Evolutionary conservation across 2,797 vertebrate species (phyloP).

Genomic region (Petrocephalus schoutedeni): DNA sequence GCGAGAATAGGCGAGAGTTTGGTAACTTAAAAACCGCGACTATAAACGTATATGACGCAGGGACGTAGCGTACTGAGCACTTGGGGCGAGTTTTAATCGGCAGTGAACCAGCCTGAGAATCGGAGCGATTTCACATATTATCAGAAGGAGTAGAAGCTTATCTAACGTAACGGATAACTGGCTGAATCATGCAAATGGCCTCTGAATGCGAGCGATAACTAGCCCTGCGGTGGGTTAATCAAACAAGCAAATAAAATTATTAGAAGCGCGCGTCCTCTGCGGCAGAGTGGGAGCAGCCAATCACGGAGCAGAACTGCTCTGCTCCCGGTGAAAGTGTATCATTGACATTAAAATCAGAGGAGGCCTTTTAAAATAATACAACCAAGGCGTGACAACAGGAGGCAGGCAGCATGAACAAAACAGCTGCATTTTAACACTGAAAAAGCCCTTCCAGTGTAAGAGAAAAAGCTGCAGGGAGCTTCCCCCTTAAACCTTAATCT

Average conservation of each 20-base stretch:
- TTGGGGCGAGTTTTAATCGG: not conserved
- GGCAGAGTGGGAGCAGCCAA: not conserved
- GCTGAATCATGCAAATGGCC: not conserved
- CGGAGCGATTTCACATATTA: not conserved
- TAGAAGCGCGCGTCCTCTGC: not conserved
- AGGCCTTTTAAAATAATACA: not conserved
- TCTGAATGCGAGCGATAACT: not conserved
- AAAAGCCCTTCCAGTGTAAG: not conserved
- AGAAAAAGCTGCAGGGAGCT: not conserved
- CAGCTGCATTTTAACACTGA: not conserved
- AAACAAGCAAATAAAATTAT: not conserved
- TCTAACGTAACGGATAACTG: not conserved
- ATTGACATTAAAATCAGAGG: slow-evolving; percentile 9
- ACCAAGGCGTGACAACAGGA: not conserved
- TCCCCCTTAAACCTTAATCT: not conserved
- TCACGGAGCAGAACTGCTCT: not conserved
- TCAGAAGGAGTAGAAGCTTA: not conserved
- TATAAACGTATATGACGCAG: not conserved
- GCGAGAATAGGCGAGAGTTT: not conserved
- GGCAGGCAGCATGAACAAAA: not conserved
- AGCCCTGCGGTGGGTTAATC: not conserved
- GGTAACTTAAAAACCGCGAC: not conserved
- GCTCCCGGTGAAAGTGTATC: not conserved
- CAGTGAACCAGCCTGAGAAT: not conserved
- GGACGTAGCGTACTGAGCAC: not conserved